phyloP scores from a whole-genome alignment of 2,113 vertebrate species.

The Paratilapia polleni region DNA sequence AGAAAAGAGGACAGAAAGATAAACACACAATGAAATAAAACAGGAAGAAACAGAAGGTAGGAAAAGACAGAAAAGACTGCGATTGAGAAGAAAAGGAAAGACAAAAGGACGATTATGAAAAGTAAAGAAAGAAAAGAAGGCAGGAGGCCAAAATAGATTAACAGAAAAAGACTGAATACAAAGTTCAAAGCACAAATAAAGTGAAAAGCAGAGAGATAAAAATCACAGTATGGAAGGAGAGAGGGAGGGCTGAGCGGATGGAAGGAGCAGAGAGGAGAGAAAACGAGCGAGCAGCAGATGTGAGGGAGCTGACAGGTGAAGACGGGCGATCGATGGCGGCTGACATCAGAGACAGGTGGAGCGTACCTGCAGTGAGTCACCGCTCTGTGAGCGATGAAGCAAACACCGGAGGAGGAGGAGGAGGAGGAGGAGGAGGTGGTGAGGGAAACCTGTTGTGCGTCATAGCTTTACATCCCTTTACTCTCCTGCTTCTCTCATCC shows the following conservation, averaged over 20 bases:
- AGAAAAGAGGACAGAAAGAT: neutral
- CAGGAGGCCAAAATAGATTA: neutral
- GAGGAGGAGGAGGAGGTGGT: neutral
- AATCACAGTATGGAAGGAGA: neutral
- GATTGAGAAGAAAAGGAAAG: no score
- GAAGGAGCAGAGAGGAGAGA: no score
- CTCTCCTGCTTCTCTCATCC: neutral
- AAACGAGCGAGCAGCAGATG: neutral
- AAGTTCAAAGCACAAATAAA: neutral
- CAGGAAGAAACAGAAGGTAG: neutral
- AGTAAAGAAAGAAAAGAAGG: neutral
- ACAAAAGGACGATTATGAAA: neutral
- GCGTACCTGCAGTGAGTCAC: slow-evolving; percentile 41
- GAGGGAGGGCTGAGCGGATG: neutral
- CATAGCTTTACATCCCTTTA: neutral
- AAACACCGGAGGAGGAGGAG: neutral
- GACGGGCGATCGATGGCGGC: slow-evolving; percentile 9
- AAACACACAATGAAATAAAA: neutral
- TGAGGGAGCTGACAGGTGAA: slow-evolving; percentile 46
- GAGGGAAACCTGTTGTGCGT: slow-evolving; percentile 27
- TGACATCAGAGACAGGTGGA: slow-evolving; percentile 38
- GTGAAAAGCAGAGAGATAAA: neutral
- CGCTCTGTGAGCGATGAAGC: neutral
- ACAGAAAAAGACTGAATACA: neutral
- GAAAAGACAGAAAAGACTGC: neutral